Evolutionary conservation across 2,113 vertebrate species (phyloP).

Genomic region (Miniopterus natalensis): DNA sequence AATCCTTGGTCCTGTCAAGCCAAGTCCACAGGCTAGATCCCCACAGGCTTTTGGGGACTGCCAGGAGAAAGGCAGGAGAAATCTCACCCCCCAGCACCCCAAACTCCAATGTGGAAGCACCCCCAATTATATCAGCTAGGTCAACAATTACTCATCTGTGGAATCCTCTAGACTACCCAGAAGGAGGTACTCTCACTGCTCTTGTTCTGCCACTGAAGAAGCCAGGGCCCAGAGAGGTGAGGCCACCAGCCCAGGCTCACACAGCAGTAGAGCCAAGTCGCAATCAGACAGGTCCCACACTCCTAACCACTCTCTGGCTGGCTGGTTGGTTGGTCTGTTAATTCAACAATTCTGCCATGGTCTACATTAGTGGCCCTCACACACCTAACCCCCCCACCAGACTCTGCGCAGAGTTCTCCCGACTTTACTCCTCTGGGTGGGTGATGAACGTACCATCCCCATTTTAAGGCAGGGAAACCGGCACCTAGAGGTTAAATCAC

Average conservation of each 20-base stretch:
- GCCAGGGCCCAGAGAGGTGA: neutral
- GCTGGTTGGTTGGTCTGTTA: neutral
- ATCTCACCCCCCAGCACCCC: neutral
- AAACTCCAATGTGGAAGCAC: neutral
- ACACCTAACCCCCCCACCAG: neutral
- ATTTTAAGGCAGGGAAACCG: neutral
- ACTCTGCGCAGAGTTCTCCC: neutral
- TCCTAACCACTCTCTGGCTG: neutral
- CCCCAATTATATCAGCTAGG: neutral
- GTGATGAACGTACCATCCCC: accelerated
- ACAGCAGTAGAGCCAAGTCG: neutral
- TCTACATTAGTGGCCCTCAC: neutral
- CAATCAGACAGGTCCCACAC: accelerated
- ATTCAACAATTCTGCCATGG: neutral
- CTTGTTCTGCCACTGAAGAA: neutral
- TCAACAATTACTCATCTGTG: no score
- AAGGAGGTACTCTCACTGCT: neutral
- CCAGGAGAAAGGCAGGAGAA: neutral
- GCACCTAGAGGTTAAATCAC: neutral
- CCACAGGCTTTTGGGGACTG: neutral
- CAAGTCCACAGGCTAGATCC: neutral
- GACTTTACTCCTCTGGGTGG: accelerated
- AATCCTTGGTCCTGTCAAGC: neutral
- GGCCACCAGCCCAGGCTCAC: neutral
- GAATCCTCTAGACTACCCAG: neutral